Evolutionary conservation across 2,113 vertebrate genomes (phyloP).

Genomic region (Fulmarus glacialis): DNA sequence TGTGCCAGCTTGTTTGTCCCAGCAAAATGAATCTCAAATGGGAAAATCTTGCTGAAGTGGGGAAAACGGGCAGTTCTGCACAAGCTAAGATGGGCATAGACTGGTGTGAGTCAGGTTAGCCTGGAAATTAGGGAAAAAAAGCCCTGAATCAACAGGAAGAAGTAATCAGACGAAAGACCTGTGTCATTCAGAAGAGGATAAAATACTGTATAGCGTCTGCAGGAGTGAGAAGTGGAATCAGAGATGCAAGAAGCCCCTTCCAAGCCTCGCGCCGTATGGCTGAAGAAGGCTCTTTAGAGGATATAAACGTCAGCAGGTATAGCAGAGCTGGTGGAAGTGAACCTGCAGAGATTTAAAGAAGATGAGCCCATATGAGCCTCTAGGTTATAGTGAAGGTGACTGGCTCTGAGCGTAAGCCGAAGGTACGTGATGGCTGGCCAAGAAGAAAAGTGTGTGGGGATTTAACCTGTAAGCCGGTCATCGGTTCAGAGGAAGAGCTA

Average conservation of each 20-base stretch:
- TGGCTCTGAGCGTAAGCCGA: not conserved
- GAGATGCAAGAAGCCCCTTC: not conserved
- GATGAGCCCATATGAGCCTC: not conserved
- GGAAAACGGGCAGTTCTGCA: not conserved
- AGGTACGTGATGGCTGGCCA: fast-evolving
- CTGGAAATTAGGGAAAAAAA: not conserved
- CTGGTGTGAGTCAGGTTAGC: not conserved
- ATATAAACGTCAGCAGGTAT: not conserved
- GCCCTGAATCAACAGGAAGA: not conserved
- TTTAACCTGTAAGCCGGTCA: not conserved
- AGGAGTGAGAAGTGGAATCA: not conserved
- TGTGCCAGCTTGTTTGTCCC: not conserved
- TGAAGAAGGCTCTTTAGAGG: not conserved
- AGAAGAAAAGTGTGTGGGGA: not conserved
- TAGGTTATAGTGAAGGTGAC: not conserved
- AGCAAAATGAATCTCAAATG: not conserved
- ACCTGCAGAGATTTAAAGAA: not conserved
- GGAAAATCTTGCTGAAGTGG: not conserved
- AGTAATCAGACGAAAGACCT: not conserved
- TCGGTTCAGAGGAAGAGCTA: not conserved
- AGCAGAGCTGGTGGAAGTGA: not conserved
- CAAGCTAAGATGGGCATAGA: not conserved
- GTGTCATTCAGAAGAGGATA: not conserved
- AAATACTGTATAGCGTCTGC: not conserved
- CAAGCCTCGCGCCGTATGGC: not conserved